Conservation (phyloP, 2,888 invertebrate species). For the Netelia virgata region DNA sequence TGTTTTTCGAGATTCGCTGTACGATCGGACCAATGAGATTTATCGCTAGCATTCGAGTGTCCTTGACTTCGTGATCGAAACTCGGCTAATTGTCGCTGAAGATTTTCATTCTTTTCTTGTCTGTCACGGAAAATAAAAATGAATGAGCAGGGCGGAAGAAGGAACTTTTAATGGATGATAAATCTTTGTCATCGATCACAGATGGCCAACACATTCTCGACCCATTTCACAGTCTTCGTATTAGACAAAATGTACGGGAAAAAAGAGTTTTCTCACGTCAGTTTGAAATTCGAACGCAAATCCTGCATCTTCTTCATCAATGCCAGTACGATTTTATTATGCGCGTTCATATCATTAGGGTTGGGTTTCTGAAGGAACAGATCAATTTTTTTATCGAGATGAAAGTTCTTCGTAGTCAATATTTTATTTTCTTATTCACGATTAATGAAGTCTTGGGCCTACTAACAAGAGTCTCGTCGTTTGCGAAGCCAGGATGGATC, state of each 20-base stretch:
- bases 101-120: constrained; percentile 72
- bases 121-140: constrained; percentile 63
- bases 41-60: constrained; percentile 74
- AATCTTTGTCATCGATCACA: not conserved
- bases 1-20: constrained; percentile 80
- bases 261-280: constrained; percentile 39
- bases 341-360: constrained; percentile 74
- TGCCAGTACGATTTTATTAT: constrained; percentile 61
- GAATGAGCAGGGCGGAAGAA: not conserved
- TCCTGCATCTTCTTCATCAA: constrained; percentile 70
- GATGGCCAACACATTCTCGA: not conserved
- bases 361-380: constrained; percentile 74
- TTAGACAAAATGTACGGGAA: no score
- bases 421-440: not conserved
- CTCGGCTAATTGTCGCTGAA: constrained; percentile 74
- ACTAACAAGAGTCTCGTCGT: constrained; percentile 41
- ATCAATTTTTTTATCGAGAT: not conserved
- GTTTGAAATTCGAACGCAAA: constrained; percentile 66
- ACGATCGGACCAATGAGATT: constrained; percentile 67
- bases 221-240: not conserved
- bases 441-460: not conserved
- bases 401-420: not conserved
- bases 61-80: constrained; percentile 69
- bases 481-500: constrained; percentile 82
- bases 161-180: not conserved